A percentile compares a stretch with the other conserved stretches of the same genome.
Conservation (phyloP, 2,797 vertebrate species). For the Pteropus rufus region DNA sequence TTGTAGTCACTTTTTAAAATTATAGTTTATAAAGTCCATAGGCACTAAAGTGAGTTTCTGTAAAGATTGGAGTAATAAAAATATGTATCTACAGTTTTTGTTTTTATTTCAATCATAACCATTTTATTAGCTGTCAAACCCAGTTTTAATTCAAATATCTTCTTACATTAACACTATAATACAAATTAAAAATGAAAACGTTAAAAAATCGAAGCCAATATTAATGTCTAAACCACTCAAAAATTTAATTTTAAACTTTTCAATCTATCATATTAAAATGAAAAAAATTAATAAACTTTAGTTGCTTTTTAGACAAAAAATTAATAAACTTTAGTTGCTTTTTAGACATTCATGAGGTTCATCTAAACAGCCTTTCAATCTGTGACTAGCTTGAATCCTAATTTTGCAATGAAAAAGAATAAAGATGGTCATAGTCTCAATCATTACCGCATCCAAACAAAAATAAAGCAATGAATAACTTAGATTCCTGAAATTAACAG, state of each 20-base stretch:
- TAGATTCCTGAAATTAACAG: background rate
- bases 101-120: constrained; percentile 46
- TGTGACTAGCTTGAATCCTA: background rate
- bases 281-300: background rate
- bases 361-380: background rate
- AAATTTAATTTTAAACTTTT: constrained; percentile 51
- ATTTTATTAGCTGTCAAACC: constrained; percentile 7
- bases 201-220: constrained; percentile 46
- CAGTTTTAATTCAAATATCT: constrained; percentile 39
- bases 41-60: background rate
- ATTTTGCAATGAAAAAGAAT: background rate
- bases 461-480: background rate
- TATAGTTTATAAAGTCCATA: background rate
- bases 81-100: background rate
- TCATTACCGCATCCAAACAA: background rate
- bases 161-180: background rate
- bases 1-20: constrained; percentile 29
- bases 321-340: background rate
- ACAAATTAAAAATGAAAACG: constrained; percentile 27
- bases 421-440: background rate
- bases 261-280: background rate
- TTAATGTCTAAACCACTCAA: constrained; percentile 46
- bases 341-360: background rate
- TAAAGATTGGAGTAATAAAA: background rate
- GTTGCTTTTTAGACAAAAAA: background rate